These are phyloP conservation scores for Tachycineta bicolor DNA, from an alignment of 2,113 vertebrate species.

Conservation along the genomic window DNA sequence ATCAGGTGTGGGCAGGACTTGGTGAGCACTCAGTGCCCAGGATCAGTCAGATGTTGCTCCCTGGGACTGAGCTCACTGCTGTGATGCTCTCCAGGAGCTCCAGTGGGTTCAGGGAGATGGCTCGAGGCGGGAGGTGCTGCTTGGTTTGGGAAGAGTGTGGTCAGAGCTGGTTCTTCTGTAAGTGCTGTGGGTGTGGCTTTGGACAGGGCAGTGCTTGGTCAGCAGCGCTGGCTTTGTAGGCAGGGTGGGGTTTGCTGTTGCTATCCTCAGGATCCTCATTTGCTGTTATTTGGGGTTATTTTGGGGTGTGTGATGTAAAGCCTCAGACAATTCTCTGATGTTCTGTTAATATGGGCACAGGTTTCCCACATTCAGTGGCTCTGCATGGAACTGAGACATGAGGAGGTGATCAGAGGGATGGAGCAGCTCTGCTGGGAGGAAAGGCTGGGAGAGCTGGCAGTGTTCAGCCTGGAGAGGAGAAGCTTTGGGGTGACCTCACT, in stretches of 20 bases:
- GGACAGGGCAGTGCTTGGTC: background rate
- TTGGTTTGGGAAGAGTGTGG: background rate
- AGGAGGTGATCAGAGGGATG: background rate
- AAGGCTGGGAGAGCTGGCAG: background rate
- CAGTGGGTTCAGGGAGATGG: no score
- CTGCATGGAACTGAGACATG: background rate
- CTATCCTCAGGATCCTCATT: background rate
- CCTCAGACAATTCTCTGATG: background rate
- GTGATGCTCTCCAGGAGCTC: background rate
- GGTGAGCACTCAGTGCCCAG: background rate
- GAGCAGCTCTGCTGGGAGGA: background rate
- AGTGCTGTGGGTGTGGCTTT: background rate
- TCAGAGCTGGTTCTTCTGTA: background rate
- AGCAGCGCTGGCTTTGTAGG: background rate
- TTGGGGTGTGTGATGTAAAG: background rate
- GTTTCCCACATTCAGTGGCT: background rate
- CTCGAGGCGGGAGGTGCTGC: background rate
- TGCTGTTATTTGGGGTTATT: accelerated
- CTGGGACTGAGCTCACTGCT: background rate
- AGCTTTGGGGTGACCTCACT: accelerated
- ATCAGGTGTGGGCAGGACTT: background rate
- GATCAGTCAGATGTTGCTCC: background rate
- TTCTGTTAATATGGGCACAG: background rate
- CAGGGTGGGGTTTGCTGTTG: background rate
- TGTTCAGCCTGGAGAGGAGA: background rate